A percentile compares a stretch with the other conserved stretches of the same genome.
These are phyloP conservation scores for Epinephelus coioides DNA, from an alignment of 2,797 vertebrate genomes.

Conservation along the genomic window DNA sequence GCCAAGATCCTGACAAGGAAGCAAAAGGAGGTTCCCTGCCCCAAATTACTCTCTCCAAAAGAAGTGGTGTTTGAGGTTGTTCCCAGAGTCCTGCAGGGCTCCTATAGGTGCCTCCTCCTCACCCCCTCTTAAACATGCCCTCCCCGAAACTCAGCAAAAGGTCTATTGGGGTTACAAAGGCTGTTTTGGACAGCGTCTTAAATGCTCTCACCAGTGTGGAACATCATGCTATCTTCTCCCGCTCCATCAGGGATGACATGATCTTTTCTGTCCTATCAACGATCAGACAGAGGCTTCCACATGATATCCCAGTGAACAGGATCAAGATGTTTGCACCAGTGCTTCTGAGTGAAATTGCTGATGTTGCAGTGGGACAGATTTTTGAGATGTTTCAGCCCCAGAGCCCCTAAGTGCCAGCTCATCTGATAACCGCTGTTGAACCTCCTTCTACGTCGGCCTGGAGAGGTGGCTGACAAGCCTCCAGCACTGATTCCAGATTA, in stretches of 20 bases:
- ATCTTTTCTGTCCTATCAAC: constrained; percentile 8
- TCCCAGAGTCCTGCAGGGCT: neutral
- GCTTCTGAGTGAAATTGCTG: neutral
- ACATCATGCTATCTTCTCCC: neutral
- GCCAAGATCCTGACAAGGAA: neutral
- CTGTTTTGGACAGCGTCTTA: neutral
- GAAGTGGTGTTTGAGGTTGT: constrained; percentile 9
- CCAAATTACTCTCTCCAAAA: neutral
- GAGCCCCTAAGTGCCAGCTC: neutral
- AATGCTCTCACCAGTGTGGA: neutral
- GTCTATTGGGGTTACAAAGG: constrained; percentile 9
- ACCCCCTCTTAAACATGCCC: neutral
- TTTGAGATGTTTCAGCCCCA: constrained; percentile 20
- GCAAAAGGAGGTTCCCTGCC: neutral
- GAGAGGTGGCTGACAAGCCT: neutral
- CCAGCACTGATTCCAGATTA: neutral
- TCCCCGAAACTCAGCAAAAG: constrained; percentile 17
- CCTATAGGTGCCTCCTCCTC: constrained; percentile 3
- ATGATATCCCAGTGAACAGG: neutral
- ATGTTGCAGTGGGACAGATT: neutral
- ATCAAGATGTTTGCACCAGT: neutral
- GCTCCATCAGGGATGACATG: constrained; percentile 3
- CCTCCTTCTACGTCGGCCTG: neutral
- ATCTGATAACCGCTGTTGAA: neutral
- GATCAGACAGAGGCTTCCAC: neutral